A percentile compares a stretch with the other conserved stretches of the same genome.
Evolutionary conservation across 92 coral and sea anemone genomes (phyloP).

Genomic region (Paramuricea clavata): DNA sequence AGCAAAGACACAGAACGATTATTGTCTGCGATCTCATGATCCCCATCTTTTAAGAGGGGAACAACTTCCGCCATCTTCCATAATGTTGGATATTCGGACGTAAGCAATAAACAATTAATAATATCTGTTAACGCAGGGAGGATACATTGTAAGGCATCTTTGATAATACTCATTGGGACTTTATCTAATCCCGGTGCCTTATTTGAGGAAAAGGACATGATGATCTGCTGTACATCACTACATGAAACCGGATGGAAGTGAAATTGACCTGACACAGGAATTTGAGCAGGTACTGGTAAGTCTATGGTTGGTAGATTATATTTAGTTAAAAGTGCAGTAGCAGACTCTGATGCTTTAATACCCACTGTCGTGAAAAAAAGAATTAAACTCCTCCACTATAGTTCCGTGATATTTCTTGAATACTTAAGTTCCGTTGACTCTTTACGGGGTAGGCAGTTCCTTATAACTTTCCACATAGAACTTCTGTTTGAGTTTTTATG

Average conservation of each 20-base stretch:
- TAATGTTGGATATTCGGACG: constrained; percentile 46
- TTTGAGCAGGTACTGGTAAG: neutral
- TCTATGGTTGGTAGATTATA: too few species aligned
- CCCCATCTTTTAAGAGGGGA: constrained; percentile 45
- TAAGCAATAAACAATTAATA: constrained; percentile 33
- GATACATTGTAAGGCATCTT: constrained; percentile 50
- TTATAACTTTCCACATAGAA: constrained; percentile 34
- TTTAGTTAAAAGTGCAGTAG: too few species aligned
- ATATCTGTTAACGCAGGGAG: constrained; percentile 39
- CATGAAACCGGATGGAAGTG: constrained; percentile 55
- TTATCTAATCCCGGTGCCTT: constrained; percentile 54
- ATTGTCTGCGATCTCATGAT: constrained; percentile 39
- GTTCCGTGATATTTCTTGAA: constrained; percentile 29
- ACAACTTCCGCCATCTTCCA: constrained; percentile 56
- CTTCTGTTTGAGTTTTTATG: constrained; percentile 4
- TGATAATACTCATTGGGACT: constrained; percentile 36
- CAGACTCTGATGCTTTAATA: constrained; percentile 15
- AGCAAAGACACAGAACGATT: constrained; percentile 58
- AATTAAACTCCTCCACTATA: constrained; percentile 40
- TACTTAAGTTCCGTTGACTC: constrained; percentile 28
- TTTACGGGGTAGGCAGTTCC: constrained; percentile 53
- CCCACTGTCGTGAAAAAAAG: constrained; percentile 35
- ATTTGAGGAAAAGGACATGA: constrained; percentile 51
- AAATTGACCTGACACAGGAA: neutral
- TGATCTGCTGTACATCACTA: constrained; percentile 48